These are phyloP conservation scores for Otolemur crassicaudatus DNA, from an alignment of 2,797 vertebrate genomes.

Conservation along the genomic window DNA sequence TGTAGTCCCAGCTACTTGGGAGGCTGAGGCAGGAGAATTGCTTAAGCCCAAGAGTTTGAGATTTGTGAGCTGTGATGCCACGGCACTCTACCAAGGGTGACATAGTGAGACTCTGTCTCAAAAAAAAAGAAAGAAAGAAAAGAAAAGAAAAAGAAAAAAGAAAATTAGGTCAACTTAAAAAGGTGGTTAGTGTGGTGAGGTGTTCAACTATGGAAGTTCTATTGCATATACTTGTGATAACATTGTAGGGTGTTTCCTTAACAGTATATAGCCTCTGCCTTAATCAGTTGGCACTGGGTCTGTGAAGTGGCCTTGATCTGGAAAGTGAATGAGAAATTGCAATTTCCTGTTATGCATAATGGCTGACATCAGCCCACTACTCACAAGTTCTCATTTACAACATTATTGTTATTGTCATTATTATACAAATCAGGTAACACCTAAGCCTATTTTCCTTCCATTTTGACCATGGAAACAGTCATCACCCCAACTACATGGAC, in stretches of 20 bases:
- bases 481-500: background rate
- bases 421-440: slow-evolving; percentile 24
- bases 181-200: too few relatives aligned
- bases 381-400: background rate
- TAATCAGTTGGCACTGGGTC: background rate
- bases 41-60: too few relatives aligned
- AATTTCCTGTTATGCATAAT: background rate
- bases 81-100: too few relatives aligned
- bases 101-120: too few relatives aligned
- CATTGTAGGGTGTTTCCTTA: background rate
- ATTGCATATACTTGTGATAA: background rate
- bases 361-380: background rate
- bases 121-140: too few relatives aligned
- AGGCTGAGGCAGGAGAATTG: too few relatives aligned
- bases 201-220: too few relatives aligned
- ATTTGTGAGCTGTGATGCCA: too few relatives aligned
- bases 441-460: background rate
- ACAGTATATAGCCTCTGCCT: background rate
- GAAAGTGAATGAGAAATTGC: slow-evolving; percentile 29
- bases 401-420: background rate
- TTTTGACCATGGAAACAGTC: slow-evolving; percentile 8
- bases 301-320: background rate
- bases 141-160: too few relatives aligned
- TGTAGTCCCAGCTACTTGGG: too few relatives aligned
- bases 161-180: too few relatives aligned